phyloP scores from a whole-genome alignment of 1,140 invertebrate species.

The Pectinophora gossypiella region DNA sequence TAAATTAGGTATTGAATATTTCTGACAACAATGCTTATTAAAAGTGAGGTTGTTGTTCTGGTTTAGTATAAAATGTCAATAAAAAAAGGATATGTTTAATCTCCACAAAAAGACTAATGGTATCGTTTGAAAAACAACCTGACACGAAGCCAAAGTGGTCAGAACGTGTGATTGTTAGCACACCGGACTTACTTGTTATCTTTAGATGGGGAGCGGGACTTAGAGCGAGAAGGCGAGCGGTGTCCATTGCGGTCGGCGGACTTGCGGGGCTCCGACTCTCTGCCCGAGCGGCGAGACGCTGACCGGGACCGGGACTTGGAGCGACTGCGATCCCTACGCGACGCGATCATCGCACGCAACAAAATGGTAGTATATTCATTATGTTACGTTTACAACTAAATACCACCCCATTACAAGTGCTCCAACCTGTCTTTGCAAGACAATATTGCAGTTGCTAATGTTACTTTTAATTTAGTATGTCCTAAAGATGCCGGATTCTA shows the following conservation, averaged over 20 bases:
- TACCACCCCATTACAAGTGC: too few species aligned
- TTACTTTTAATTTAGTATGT: too few species aligned
- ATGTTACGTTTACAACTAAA: slow-evolving; percentile 25
- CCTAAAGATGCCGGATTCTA: too few species aligned
- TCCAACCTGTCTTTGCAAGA: too few species aligned
- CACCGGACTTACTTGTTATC: slow-evolving; percentile 56
- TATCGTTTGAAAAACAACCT: slow-evolving; percentile 20
- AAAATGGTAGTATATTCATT: slow-evolving; percentile 31
- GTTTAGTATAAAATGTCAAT: neutral
- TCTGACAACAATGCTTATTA: neutral
- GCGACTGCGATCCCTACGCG: slow-evolving; percentile 51
- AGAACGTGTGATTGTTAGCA: slow-evolving; percentile 61
- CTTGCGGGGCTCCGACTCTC: slow-evolving; percentile 33
- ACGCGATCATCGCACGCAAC: slow-evolving; percentile 38
- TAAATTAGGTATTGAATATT: neutral
- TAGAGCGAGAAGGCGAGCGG: slow-evolving; percentile 65
- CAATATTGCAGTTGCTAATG: too few species aligned
- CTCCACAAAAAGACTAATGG: neutral
- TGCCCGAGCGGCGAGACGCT: slow-evolving; percentile 35
- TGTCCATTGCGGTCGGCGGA: slow-evolving; percentile 63
- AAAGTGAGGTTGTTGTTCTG: neutral
- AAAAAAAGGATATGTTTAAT: too few species aligned
- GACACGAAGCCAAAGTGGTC: slow-evolving; percentile 37
- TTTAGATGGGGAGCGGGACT: slow-evolving; percentile 57
- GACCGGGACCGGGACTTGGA: slow-evolving; percentile 55